A percentile compares a stretch with the other conserved stretches of the same genome.
These are phyloP conservation scores for Epirrhoe tristata DNA, from an alignment of 2,888 invertebrate genomes.

Conservation along the genomic window DNA sequence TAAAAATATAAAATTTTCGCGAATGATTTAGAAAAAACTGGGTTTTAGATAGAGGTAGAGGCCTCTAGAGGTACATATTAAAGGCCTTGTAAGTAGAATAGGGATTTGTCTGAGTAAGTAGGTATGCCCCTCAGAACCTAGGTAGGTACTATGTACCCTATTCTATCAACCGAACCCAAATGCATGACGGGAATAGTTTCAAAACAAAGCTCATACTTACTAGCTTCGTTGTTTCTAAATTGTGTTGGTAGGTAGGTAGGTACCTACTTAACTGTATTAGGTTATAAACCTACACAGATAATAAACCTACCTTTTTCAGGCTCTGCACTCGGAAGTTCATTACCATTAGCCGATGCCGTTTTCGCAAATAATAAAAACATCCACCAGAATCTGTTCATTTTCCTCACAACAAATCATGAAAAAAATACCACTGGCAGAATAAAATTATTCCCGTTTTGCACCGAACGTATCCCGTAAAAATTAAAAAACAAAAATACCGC, in stretches of 20 bases:
- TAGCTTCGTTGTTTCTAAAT: too few species aligned
- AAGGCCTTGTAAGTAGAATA: too few species aligned
- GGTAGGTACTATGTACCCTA: too few species aligned
- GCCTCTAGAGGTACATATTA: too few species aligned
- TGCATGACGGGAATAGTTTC: too few species aligned
- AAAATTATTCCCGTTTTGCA: constrained; percentile 34
- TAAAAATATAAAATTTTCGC: too few species aligned
- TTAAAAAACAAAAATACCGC: constrained; percentile 51
- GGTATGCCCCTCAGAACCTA: too few species aligned
- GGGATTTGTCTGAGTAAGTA: too few species aligned
- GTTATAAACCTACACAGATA: neutral
- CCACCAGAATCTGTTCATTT: constrained; percentile 83
- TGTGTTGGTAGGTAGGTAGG: neutral
- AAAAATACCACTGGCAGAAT: constrained; percentile 51
- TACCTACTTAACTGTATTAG: neutral
- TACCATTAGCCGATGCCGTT: constrained; percentile 78
- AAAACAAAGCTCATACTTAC: too few species aligned
- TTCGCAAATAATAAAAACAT: constrained; percentile 80
- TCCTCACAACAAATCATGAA: constrained; percentile 74
- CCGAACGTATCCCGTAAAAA: constrained; percentile 30
- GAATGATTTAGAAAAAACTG: too few species aligned
- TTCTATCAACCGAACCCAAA: too few species aligned
- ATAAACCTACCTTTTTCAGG: constrained; percentile 68
- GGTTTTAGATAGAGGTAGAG: too few species aligned
- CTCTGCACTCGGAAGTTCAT: constrained; percentile 67